A percentile compares a stretch with the other conserved stretches of the same genome.
Conservation (phyloP, 2,797 vertebrate genomes). For the Muscicapa striata region DNA sequence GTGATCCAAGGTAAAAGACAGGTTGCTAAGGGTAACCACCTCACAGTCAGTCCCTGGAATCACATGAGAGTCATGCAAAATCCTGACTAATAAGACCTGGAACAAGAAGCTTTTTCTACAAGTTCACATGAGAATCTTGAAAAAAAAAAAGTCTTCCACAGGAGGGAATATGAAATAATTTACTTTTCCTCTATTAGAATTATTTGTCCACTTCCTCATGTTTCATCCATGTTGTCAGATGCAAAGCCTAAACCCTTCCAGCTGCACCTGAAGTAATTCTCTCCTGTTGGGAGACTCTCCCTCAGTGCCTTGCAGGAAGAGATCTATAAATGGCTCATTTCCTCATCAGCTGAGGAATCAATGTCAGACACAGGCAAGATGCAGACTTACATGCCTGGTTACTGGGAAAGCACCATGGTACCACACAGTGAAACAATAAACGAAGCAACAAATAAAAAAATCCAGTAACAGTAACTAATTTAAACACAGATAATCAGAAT, state of each 20-base stretch:
- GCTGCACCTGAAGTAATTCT: neutral
- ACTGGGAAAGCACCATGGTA: neutral
- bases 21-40: neutral
- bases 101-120: neutral
- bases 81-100: neutral
- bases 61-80: neutral
- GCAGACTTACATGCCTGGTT: neutral
- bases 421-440: neutral
- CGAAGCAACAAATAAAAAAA: neutral
- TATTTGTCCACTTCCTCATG: fast-evolving
- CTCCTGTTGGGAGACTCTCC: neutral
- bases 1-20: neutral
- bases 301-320: neutral
- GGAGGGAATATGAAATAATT: neutral
- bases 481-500: neutral
- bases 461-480: neutral
- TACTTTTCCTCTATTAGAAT: neutral
- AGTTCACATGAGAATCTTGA: neutral
- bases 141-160: neutral
- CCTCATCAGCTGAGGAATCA: neutral
- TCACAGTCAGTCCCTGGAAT: neutral
- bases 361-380: neutral
- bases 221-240: neutral
- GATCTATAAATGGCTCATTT: neutral
- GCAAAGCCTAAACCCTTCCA: neutral